Base-by-base conservation (phyloP, 2,113 vertebrate species). In the Cranoglanis bouderius region DNA sequence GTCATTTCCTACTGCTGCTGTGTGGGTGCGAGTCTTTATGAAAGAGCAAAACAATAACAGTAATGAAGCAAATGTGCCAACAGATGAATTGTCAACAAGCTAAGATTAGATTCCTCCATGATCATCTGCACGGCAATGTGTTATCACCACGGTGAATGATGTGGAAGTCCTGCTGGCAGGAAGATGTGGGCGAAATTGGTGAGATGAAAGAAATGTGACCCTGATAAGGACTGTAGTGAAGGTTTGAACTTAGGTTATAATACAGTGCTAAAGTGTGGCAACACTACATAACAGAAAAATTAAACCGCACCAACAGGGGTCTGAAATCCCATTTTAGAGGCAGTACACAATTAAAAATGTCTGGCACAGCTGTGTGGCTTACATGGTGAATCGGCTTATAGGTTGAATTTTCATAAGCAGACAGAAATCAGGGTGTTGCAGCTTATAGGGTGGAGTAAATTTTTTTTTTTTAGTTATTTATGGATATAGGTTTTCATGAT, bases 1-100 rank as follows among this genome's bases (percentile, higher is more conserved):
- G 86, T 90, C 87, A 90, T 89, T 89, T 77, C 53, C 53, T 89
- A 75, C 89, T 70, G 61, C 40, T 82, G 57, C 57, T 63, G 57
- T 80, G 81, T 86, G 78, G 35, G 91, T 81, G 85, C 53, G 88
- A 43, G 82, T 32, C 57, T 89, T 87, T 74, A 51, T 84, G 74
- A 89, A 85, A 89, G 59, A 51, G 55, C 46, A 32, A 75, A 85
- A 63, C 82, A 59, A 82, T 70, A 82, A 80, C 83, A 85, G 75
- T 89, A 88, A 88, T 57, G 59, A 85, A 85, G 74, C 72, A 80
- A 85, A 85, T 67, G 83, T 85, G 88, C 82, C 82, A 85, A 78
- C 53, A 59, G 70, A 8, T 21, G 40, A 88, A 84, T 88, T 55
- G 49, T 74, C 85, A 75, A 43, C 53, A 40, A 55, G 83, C 88